Evolutionary conservation across 2,888 invertebrate genomes (phyloP).

Genomic region (Ephialtes manifestator): DNA sequence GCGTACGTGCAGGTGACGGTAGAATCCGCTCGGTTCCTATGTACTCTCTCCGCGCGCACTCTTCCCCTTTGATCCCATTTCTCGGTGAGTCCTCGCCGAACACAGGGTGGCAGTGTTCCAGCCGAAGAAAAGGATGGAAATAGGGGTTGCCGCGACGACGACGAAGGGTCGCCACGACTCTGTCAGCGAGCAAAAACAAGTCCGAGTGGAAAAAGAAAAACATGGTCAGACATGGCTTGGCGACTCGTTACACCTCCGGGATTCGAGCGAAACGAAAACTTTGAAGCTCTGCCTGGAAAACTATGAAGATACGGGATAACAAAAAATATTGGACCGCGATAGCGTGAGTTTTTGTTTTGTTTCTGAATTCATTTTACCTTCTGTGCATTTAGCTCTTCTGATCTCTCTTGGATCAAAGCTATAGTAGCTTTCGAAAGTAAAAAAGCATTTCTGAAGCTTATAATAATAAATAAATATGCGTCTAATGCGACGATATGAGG

Average conservation of each 20-base stretch:
- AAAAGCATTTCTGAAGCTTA: no score
- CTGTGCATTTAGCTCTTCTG: conserved; percentile 1
- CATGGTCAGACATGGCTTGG: conserved; percentile 41
- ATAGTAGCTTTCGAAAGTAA: not conserved
- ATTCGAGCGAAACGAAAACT: conserved; percentile 42
- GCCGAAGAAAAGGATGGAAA: conserved; percentile 23
- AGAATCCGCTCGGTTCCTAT: conserved; percentile 44
- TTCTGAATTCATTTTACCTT: conserved; percentile 40
- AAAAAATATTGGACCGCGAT: not conserved
- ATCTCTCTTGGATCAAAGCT: conserved; percentile 36
- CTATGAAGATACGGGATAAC: conserved; percentile 10
- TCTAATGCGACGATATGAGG: no score
- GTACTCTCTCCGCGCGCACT: conserved; percentile 7
- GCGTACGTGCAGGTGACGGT: conserved; percentile 58
- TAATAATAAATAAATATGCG: no score
- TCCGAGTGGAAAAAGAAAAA: conserved; percentile 53
- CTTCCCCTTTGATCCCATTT: conserved; percentile 56
- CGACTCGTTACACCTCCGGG: conserved; percentile 44
- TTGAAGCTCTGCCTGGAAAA: conserved; percentile 19
- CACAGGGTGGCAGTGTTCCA: conserved; percentile 28
- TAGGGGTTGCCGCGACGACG: conserved; percentile 5
- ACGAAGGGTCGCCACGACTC: conserved; percentile 29
- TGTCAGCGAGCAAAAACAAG: conserved; percentile 38
- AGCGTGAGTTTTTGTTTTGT: not conserved
- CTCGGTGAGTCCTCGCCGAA: conserved; percentile 30